Evolutionary conservation across 2,888 invertebrate genomes (phyloP), one percentile per base, ranked within the genome.

Genomic region (Luffia ferchaultella): DNA sequence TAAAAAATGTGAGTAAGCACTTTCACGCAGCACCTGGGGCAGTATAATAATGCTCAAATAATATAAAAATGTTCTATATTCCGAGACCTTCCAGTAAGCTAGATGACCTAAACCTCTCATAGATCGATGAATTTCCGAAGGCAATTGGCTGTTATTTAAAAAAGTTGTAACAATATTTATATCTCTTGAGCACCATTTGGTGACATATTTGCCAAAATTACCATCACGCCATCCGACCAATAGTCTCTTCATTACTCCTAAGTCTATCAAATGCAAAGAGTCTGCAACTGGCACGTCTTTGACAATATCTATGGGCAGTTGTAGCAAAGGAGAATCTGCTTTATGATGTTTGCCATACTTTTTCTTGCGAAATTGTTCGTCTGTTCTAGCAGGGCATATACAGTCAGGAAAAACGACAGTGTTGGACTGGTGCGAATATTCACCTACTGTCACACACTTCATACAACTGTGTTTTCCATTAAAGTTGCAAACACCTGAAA

Each of bases 181-280:
- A 52, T 59, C 55, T 45, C 18, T 42, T 20, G 52, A 49, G 40
- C 52, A 42, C 50, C 42, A 46, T 18, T 55, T 55, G 1, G 55
- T 55, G 1, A 45, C 3, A 9, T 45, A 44, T 44, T 12, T 54
- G 9, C 48, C 48, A 46, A 52, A 54, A 30, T 45, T 52, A n/a
- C 51, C 51, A 51, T 53, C 49, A 45, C 42, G 42, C 51, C 51
- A 51, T 43, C 51, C 53, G 3, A 41, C 18, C 42, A 50, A 17
- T 20, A 58, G 48, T 20, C 57, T 50, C 46, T 59, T 59, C 57
- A 58, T 58, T n/a, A 59, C 45, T 1, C 58, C 59, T 7, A 59
- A 48, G 20, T 57, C 55, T 53, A 62, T 56, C 0, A 58, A 20
- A 20, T 58, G 59, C 2, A 58, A 44, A 1, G 56, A 59, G 50